A percentile compares a stretch with the other conserved stretches of the same genome.
Conservation (phyloP, 2,888 invertebrate species). For the Harpalus rubripes region DNA sequence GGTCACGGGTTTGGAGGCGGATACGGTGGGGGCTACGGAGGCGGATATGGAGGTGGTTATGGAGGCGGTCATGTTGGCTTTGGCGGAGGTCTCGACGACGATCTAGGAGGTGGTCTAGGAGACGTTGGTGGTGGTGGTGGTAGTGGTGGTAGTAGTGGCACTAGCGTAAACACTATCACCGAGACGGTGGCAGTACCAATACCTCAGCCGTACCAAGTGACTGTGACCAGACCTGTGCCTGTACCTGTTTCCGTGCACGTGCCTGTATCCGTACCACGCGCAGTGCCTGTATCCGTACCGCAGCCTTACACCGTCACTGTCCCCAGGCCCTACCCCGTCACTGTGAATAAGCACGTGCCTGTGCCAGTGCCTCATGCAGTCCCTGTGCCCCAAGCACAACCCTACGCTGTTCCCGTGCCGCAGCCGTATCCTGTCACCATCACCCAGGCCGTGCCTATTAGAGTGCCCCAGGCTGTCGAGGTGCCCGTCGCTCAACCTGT, state of each 20-base stretch:
- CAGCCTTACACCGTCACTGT: slow-evolving; percentile 53
- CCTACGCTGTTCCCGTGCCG: slow-evolving; percentile 75
- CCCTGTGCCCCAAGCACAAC: slow-evolving; percentile 79
- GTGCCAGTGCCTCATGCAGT: slow-evolving; percentile 72
- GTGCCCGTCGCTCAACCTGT: slow-evolving; percentile 57
- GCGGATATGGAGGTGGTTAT: slow-evolving; percentile 39
- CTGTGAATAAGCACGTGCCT: slow-evolving; percentile 70
- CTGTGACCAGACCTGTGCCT: slow-evolving; percentile 52
- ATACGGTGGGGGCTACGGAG: slow-evolving; percentile 54
- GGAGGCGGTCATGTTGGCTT: slow-evolving; percentile 26
- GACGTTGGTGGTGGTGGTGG: slow-evolving; percentile 36
- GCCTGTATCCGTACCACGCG: slow-evolving; percentile 57
- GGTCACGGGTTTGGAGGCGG: slow-evolving; percentile 47
- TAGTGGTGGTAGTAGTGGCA: slow-evolving; percentile 17
- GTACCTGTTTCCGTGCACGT: slow-evolving; percentile 55
- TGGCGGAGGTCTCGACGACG: slow-evolving; percentile 18
- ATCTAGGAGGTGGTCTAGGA: slow-evolving; percentile 37
- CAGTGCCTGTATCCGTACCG: slow-evolving; percentile 52
- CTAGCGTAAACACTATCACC: slow-evolving; percentile 53
- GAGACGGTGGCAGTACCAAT: slow-evolving; percentile 52
- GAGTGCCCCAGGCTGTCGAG: slow-evolving; percentile 69
- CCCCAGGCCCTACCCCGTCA: slow-evolving; percentile 51
- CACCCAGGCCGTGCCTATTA: slow-evolving; percentile 72
- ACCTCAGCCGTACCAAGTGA: slow-evolving; percentile 59
- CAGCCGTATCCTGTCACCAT: slow-evolving; percentile 72